These are phyloP conservation scores for Aradus depressus DNA, from an alignment of 2,888 invertebrate genomes.

Conservation along the genomic window DNA sequence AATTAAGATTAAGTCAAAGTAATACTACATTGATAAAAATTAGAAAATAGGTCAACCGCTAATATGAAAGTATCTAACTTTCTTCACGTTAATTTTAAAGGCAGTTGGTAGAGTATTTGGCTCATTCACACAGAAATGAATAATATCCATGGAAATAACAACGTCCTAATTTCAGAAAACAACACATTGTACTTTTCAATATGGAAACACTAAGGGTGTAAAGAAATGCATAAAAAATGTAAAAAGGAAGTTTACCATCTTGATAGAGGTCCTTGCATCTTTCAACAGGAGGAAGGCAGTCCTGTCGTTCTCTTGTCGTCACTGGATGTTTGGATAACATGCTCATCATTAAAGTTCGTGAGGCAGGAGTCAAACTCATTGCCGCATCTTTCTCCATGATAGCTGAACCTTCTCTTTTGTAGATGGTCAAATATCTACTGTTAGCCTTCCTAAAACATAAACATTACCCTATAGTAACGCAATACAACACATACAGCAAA, in stretches of 20 bases:
- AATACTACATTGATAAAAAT: too few species aligned
- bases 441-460: slow-evolving; percentile 45
- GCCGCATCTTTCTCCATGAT: slow-evolving; percentile 55
- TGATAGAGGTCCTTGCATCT: slow-evolving; percentile 35
- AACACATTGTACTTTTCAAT: too few species aligned
- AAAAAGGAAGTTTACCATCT: slow-evolving; percentile 36
- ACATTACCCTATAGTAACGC: neutral
- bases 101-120: too few species aligned
- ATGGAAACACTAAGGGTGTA: too few species aligned
- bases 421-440: slow-evolving; percentile 55
- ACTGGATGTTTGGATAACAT: slow-evolving; percentile 56
- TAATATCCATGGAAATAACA: too few species aligned
- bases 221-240: too few species aligned
- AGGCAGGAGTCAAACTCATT: slow-evolving; percentile 50
- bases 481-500: slow-evolving; percentile 1
- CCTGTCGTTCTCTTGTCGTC: slow-evolving; percentile 56
- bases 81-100: too few species aligned
- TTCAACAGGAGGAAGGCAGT: slow-evolving; percentile 54
- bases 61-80: too few species aligned
- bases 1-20: too few species aligned
- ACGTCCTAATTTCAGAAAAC: too few species aligned
- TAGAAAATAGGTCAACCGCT: too few species aligned
- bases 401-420: slow-evolving; percentile 55
- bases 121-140: too few species aligned
- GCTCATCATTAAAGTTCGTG: slow-evolving; percentile 50